Conservation (phyloP, 2,113 vertebrate species). For the Tyrannus savana region DNA sequence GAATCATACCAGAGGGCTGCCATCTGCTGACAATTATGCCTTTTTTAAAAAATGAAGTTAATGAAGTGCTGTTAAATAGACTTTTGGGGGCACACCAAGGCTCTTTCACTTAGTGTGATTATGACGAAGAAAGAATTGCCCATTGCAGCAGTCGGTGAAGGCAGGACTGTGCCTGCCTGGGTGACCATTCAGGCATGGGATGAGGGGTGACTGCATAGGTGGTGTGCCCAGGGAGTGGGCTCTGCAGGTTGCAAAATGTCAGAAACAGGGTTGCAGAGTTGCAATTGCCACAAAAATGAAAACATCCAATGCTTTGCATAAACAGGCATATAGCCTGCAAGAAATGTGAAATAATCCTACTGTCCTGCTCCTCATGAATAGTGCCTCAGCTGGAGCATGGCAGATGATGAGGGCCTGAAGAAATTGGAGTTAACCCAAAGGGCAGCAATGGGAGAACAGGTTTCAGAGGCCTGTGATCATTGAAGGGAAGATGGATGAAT, state of each 20-base stretch:
- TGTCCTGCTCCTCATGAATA: not conserved
- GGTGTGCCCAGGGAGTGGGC: rapidly evolving
- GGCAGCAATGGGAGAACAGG: not conserved
- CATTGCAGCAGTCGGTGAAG: not conserved
- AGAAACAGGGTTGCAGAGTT: not conserved
- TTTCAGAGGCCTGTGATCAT: not conserved
- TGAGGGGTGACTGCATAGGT: rapidly evolving
- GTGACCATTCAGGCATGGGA: rapidly evolving
- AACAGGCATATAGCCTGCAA: not conserved
- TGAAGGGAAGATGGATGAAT: not conserved
- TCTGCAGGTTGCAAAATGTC: not conserved
- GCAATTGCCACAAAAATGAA: not conserved
- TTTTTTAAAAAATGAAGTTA: not conserved
- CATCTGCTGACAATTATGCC: not conserved
- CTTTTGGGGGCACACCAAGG: not conserved
- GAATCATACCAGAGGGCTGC: not conserved
- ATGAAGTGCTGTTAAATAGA: not conserved
- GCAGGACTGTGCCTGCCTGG: not conserved
- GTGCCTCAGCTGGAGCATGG: not conserved
- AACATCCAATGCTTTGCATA: not conserved
- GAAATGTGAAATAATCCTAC: conserved; percentile 7
- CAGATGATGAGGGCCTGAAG: not conserved
- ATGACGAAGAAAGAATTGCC: not conserved
- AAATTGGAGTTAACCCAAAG: not conserved
- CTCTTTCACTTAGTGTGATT: not conserved